Base-by-base conservation (phyloP, 2,888 invertebrate genomes). In the Ectemnius cavifrons region DNA sequence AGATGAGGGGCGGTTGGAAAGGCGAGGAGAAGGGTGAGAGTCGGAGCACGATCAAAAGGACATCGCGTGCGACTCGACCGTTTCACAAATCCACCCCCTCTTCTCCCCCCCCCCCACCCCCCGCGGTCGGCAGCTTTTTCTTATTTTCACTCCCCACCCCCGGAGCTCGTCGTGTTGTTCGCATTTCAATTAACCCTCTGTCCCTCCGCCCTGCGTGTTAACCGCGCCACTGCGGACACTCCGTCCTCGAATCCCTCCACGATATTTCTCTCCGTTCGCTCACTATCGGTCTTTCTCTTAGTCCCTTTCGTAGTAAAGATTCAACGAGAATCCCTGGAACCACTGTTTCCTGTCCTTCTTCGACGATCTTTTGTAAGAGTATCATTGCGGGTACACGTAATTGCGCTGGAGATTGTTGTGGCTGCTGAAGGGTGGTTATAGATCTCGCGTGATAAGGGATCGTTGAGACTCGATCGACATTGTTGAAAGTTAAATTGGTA, bases 21-120 rank as follows among this genome's bases (percentile, higher is more conserved):
- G 64, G 16, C 63, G 58, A 62, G 64, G 62, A 67, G 65, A 67
- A 65, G 47, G 66, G 65, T 66, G n/a, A n/a, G n/a, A 77, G 14
- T 14, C 0, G 52, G 14, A 52, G n/a, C 52, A 16, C 81, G 82
- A 85, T 86, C 79, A 79, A 84, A 86, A 82, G 82, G 79, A 86
- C 85, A 85, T 88, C 86, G 87, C 87, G 86, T 88, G 88, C 75
- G 69, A 73, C 60, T 57, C 75, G 78, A 75, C 68, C 83, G 74
- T 87, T 85, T 73, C 77, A 65, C 74, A 70, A 70, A 71, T 63
- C 68, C 28, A 23, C 23, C 23, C 23, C 23, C 3, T 23, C 8
- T 67, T 70, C 68, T 20, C 57, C 11, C 45, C n/a, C 16, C 2
- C 2, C 23, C 2, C 23, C 0, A 23, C 23, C 23, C 23, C 23